Evolutionary conservation across 37 sponge, comb jelly and placozoan genomes (phyloP).

Genomic region (Hormiphora californensis): DNA sequence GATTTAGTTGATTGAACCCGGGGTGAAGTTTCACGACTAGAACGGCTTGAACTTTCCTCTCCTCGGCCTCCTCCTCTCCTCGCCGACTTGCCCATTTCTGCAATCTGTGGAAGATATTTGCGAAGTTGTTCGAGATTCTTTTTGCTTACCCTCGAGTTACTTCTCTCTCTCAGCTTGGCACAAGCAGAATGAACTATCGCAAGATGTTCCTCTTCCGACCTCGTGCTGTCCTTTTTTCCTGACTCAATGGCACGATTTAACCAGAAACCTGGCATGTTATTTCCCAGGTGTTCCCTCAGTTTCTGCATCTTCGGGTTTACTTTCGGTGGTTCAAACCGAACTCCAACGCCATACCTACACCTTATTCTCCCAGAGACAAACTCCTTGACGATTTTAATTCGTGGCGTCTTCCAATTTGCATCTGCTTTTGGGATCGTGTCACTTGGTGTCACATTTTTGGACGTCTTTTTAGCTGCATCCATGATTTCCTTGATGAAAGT

Average conservation of each 20-base stretch:
- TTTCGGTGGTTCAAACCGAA: background rate
- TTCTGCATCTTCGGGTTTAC: too few relatives aligned
- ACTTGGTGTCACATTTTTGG: background rate
- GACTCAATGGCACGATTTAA: too few relatives aligned
- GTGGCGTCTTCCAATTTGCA: background rate
- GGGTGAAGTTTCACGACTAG: too few relatives aligned
- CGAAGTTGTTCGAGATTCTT: too few relatives aligned
- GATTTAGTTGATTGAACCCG: too few relatives aligned
- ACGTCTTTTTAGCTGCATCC: background rate
- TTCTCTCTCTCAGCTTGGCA: background rate
- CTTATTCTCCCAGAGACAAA: background rate
- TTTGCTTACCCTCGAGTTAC: background rate
- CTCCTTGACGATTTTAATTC: background rate
- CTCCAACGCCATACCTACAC: conserved; percentile 18
- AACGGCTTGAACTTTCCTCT: too few relatives aligned
- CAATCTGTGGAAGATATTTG: too few relatives aligned
- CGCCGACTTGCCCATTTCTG: too few relatives aligned
- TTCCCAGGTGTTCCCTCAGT: too few relatives aligned
- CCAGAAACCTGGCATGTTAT: too few relatives aligned
- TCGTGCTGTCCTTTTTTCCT: background rate
- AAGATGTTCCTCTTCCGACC: background rate
- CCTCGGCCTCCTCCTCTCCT: too few relatives aligned
- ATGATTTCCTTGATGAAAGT: background rate
- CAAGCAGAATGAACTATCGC: background rate
- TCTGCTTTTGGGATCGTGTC: background rate